A percentile compares a stretch with the other conserved stretches of the same genome.
Conservation (phyloP, 2,113 vertebrate species). For the Amazona guildingii region DNA sequence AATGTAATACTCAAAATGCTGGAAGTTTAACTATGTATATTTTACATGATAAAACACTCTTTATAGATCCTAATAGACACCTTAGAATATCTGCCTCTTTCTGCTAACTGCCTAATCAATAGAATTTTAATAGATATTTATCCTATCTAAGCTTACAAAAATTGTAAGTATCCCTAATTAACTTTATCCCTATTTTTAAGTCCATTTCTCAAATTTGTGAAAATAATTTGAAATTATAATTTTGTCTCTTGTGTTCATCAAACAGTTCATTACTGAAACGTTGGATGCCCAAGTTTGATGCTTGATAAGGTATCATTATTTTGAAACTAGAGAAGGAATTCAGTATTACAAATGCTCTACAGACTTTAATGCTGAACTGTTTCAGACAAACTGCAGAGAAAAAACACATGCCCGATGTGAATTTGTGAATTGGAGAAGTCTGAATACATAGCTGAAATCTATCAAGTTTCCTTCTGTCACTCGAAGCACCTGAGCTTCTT, state of each 20-base stretch:
- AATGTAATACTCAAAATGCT: background rate
- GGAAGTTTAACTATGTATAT: fast-evolving
- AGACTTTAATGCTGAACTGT: background rate
- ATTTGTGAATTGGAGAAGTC: background rate
- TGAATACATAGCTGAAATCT: background rate
- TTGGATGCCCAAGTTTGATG: background rate
- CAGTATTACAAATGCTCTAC: background rate
- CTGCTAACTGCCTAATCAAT: background rate
- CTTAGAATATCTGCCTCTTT: background rate
- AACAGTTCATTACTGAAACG: background rate
- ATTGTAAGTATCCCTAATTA: background rate
- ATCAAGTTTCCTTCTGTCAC: background rate
- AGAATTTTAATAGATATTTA: background rate
- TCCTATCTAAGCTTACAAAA: background rate
- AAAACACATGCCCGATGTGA: background rate
- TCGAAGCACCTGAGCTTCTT: background rate
- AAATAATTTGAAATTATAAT: background rate
- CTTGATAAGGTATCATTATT: background rate
- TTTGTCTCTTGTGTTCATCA: background rate
- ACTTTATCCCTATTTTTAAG: background rate
- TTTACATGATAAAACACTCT: background rate
- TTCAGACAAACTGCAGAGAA: background rate
- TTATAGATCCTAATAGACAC: background rate
- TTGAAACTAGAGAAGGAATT: background rate
- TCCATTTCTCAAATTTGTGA: background rate